phyloP scores from a whole-genome alignment of 2,797 vertebrate genomes.

The Cercopithecus mitis region DNA sequence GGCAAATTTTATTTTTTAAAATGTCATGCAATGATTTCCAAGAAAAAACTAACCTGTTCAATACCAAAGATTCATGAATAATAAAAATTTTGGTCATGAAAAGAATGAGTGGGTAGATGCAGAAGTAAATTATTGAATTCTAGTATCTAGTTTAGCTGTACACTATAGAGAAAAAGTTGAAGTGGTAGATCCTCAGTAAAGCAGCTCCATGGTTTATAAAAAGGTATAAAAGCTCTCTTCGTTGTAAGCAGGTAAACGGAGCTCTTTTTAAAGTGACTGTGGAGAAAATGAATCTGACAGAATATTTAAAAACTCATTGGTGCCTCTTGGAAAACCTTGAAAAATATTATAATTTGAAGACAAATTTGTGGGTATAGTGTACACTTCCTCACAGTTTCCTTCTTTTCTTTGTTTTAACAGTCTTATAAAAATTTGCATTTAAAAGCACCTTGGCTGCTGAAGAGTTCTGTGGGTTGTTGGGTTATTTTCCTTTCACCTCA shows the following conservation, averaged over 20 bases:
- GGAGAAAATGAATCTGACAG: constrained; percentile 21
- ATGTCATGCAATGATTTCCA: neutral
- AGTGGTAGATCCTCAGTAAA: neutral
- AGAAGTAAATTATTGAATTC: neutral
- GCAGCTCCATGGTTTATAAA: neutral
- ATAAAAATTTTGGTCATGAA: neutral
- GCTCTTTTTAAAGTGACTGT: neutral
- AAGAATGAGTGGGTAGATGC: neutral
- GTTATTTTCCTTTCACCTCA: neutral
- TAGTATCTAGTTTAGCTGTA: neutral
- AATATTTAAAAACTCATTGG: neutral
- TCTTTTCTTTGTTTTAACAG: neutral
- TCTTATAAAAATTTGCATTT: neutral
- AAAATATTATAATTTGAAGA: neutral
- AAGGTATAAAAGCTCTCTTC: neutral
- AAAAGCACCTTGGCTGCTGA: neutral
- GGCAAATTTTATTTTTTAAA: neutral
- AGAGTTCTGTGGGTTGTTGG: neutral
- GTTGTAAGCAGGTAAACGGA: neutral
- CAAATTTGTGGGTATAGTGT: neutral
- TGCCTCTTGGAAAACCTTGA: neutral
- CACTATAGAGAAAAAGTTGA: neutral
- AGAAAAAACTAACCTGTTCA: neutral
- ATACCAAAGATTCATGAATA: neutral
- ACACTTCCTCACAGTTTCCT: neutral